phyloP scores from a whole-genome alignment of 2,888 invertebrate species.

The Omphaloscelis lunosa region DNA sequence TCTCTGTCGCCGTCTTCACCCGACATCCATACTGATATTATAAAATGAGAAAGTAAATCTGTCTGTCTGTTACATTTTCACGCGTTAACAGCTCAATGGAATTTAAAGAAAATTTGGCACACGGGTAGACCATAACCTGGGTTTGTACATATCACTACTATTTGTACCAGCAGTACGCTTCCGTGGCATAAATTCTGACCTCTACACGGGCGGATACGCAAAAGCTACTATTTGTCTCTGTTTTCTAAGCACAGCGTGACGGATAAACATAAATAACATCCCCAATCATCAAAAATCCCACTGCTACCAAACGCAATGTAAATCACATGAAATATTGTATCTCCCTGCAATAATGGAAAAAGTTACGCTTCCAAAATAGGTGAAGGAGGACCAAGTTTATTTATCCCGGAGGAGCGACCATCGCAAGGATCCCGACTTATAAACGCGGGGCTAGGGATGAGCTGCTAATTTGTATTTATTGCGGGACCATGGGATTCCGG shows the following conservation, averaged over 20 bases:
- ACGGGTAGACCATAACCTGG: not conserved
- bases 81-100: not conserved
- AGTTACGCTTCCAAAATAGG: conserved; percentile 46
- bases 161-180: too few species aligned
- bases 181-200: not conserved
- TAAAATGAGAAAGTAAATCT: too few species aligned
- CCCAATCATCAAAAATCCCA: conserved; percentile 22
- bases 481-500: conserved; percentile 49
- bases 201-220: not conserved
- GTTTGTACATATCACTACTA: not conserved
- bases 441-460: conserved; percentile 58
- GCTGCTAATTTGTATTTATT: conserved; percentile 72
- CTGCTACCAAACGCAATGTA: conserved; percentile 29
- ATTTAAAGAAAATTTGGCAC: not conserved
- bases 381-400: conserved; percentile 42
- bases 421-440: conserved; percentile 61
- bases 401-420: conserved; percentile 45
- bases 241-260: not conserved
- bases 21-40: too few species aligned
- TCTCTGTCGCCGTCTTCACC: too few species aligned
- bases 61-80: not conserved
- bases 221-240: not conserved
- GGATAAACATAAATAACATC: conserved; percentile 21
- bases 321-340: conserved; percentile 34
- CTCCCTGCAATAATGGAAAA: conserved; percentile 45